A percentile compares a stretch with the other conserved stretches of the same genome.
phyloP scores from a whole-genome alignment of 2,888 invertebrate species.

The Rhingia rostrata region DNA sequence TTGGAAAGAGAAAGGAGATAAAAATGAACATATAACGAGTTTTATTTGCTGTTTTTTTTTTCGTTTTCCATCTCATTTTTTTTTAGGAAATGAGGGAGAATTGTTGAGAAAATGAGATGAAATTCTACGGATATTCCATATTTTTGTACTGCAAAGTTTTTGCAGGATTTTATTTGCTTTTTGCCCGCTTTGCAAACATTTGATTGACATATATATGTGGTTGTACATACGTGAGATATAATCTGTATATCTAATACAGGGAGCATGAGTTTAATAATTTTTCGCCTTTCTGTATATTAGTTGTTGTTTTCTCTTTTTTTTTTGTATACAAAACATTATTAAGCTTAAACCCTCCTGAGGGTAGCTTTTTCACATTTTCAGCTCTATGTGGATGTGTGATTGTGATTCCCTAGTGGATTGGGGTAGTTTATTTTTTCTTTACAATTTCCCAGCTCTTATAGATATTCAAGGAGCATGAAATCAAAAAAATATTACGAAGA shows the following conservation, averaged over 20 bases:
- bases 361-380: constrained; percentile 13
- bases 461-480: constrained; percentile 73
- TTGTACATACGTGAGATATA: not conserved
- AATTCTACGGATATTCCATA: constrained; percentile 42
- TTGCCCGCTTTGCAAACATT: constrained; percentile 48
- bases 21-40: constrained; percentile 65
- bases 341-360: constrained; percentile 23
- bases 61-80: constrained; percentile 14
- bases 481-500: constrained; percentile 61
- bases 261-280: constrained; percentile 33
- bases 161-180: constrained; percentile 2
- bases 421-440: constrained; percentile 10
- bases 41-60: constrained; percentile 19
- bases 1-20: constrained; percentile 51
- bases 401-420: constrained; percentile 20
- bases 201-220: constrained; percentile 50
- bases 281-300: not conserved
- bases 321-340: constrained; percentile 24
- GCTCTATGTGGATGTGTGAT: not conserved
- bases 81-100: constrained; percentile 24
- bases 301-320: not conserved
- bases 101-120: constrained; percentile 60
- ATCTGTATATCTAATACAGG: constrained; percentile 44
- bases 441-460: constrained; percentile 50
- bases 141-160: constrained; percentile 38